Conservation (phyloP, 2,888 invertebrate species). For the Autographa gamma region DNA sequence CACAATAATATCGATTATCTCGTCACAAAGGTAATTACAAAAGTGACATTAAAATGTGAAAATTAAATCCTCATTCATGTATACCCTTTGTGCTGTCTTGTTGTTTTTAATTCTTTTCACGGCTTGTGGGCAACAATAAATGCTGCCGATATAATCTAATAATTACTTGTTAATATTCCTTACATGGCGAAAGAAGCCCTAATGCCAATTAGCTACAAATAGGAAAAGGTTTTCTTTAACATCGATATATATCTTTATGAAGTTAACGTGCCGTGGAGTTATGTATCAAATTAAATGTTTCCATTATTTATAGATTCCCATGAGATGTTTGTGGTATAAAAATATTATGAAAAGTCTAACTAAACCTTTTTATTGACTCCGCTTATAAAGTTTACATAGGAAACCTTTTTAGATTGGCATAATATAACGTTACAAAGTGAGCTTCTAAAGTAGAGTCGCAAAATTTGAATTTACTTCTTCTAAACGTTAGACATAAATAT, state of each 20-base stretch:
- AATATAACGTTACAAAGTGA: no score
- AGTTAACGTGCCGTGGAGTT: slow-evolving; percentile 31
- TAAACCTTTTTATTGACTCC: slow-evolving; percentile 11
- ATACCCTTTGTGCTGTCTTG: slow-evolving; percentile 17
- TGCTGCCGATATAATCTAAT: slow-evolving; percentile 46
- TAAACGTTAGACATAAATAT: no score
- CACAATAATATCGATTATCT: slow-evolving; percentile 1
- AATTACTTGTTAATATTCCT: slow-evolving; percentile 45
- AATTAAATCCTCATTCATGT: slow-evolving; percentile 15
- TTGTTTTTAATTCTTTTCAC: slow-evolving; percentile 41
- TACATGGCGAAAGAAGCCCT: slow-evolving; percentile 31
- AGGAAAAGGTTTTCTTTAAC: slow-evolving; percentile 38
- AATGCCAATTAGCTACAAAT: slow-evolving; percentile 37
- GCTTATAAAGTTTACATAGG: not conserved
- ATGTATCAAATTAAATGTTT: slow-evolving; percentile 30
- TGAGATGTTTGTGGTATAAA: slow-evolving; percentile 3
- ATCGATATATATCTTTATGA: slow-evolving; percentile 30
- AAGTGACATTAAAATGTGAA: slow-evolving; percentile 14
- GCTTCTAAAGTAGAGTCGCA: no score
- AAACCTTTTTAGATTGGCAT: no score
- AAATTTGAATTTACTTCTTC: no score
- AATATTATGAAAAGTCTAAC: slow-evolving; percentile 9
- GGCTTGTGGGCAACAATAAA: slow-evolving; percentile 37
- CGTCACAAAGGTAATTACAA: slow-evolving; percentile 1
- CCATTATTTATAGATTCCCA: slow-evolving; percentile 30